Evolutionary conservation across 2,888 invertebrate species (phyloP).

Genomic region (Cheilosia pagana): DNA sequence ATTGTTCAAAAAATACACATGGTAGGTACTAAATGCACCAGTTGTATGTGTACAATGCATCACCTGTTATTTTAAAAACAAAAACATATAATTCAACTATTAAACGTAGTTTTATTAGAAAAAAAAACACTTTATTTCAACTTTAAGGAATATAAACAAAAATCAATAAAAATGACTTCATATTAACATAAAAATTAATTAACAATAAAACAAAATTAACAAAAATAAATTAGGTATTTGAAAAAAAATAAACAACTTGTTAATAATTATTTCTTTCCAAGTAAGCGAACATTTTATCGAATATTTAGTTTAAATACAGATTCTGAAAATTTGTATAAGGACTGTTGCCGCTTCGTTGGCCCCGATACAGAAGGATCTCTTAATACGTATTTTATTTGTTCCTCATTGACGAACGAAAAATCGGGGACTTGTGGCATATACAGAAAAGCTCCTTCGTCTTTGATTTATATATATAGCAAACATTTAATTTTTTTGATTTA

Average conservation of each 20-base stretch:
- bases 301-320: not conserved
- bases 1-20: not conserved
- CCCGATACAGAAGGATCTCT: slow-evolving; percentile 8
- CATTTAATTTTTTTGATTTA: too few species aligned
- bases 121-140: not conserved
- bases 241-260: not conserved
- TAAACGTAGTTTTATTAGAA: not conserved
- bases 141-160: not conserved
- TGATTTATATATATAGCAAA: too few species aligned
- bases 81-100: not conserved
- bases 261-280: too few species aligned
- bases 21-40: slow-evolving; percentile 6
- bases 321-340: not conserved
- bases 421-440: not conserved
- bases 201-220: not conserved
- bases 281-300: not conserved
- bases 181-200: not conserved
- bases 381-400: not conserved
- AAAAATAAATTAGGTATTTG: not conserved
- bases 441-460: too few species aligned
- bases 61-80: not conserved
- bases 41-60: slow-evolving; percentile 1
- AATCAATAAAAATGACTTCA: not conserved
- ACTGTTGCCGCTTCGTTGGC: slow-evolving; percentile 7
- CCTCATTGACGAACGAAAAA: not conserved